phyloP scores from a whole-genome alignment of 2,888 invertebrate species.

The Orthosia incerta region DNA sequence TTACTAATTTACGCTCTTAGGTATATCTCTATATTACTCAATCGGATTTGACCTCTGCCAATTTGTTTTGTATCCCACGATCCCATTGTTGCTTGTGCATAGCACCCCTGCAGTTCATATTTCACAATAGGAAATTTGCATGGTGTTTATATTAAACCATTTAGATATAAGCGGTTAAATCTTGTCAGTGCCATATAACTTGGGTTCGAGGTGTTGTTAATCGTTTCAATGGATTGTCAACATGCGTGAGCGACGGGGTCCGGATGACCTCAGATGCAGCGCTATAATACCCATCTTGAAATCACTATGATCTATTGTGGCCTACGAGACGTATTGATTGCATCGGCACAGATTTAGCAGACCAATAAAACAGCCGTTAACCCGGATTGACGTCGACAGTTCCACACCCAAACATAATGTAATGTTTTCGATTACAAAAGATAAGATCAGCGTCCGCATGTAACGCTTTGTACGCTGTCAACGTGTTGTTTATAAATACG shows the following conservation, averaged over 20 bases:
- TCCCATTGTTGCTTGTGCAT: conserved; percentile 62
- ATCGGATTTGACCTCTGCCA: conserved; percentile 63
- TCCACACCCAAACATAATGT: conserved; percentile 37
- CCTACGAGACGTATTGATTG: conserved; percentile 40
- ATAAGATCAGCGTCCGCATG: conserved; percentile 40
- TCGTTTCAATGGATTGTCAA: conserved; percentile 43
- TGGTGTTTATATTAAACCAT: conserved; percentile 65
- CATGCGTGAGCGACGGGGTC: conserved; percentile 18
- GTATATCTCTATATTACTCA: conserved; percentile 41
- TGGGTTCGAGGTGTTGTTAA: conserved; percentile 31
- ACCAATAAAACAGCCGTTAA: conserved; percentile 54
- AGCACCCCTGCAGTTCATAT: conserved; percentile 55
- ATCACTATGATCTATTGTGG: conserved; percentile 40
- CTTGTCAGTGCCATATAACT: conserved; percentile 53
- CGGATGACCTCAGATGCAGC: conserved; percentile 18
- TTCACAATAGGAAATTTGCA: conserved; percentile 74
- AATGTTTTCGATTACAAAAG: conserved; percentile 33
- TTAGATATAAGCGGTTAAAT: conserved; percentile 53
- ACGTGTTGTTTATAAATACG: conserved; percentile 26
- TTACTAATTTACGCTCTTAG: conserved; percentile 23
- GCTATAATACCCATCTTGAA: conserved; percentile 21
- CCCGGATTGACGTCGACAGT: conserved; percentile 33
- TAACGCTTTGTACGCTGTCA: conserved; percentile 11
- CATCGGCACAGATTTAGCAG: conserved; percentile 42
- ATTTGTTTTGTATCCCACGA: conserved; percentile 75